phyloP scores from a whole-genome alignment of 2,113 vertebrate species.

The Patagioenas fasciata region DNA sequence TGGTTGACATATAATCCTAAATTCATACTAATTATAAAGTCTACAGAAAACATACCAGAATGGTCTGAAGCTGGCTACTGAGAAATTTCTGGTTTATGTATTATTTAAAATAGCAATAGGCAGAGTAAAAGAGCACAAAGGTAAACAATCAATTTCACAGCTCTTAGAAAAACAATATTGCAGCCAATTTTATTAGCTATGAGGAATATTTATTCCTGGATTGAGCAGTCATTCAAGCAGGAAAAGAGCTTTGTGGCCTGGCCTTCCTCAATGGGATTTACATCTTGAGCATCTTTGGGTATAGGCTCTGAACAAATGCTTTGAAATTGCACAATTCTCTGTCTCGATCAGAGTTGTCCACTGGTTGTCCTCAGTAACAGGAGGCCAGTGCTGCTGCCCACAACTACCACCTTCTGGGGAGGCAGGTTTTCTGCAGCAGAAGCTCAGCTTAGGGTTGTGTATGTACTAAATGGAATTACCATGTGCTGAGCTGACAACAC shows the following conservation, averaged over 20 bases:
- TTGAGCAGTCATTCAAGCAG: background rate
- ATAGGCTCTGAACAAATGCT: background rate
- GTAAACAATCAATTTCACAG: background rate
- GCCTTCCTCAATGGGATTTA: background rate
- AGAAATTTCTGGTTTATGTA: background rate
- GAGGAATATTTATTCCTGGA: background rate
- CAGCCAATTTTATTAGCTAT: background rate
- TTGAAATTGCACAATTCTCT: background rate
- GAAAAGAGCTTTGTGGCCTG: background rate
- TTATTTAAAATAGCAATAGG: background rate
- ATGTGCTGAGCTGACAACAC: background rate
- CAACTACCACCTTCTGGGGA: too few species aligned
- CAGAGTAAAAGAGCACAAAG: background rate
- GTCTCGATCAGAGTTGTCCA: background rate
- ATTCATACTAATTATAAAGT: background rate
- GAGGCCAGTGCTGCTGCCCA: background rate
- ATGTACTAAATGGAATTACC: background rate
- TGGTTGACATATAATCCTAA: background rate
- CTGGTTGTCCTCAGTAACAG: background rate
- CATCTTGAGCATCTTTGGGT: background rate
- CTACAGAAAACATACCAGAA: background rate
- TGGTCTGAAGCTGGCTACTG: background rate
- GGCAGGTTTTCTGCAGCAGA: background rate
- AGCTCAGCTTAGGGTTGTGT: background rate
- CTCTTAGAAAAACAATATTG: background rate